Conservation (phyloP, 1,140 invertebrate species). For the Danaus melanippus region DNA sequence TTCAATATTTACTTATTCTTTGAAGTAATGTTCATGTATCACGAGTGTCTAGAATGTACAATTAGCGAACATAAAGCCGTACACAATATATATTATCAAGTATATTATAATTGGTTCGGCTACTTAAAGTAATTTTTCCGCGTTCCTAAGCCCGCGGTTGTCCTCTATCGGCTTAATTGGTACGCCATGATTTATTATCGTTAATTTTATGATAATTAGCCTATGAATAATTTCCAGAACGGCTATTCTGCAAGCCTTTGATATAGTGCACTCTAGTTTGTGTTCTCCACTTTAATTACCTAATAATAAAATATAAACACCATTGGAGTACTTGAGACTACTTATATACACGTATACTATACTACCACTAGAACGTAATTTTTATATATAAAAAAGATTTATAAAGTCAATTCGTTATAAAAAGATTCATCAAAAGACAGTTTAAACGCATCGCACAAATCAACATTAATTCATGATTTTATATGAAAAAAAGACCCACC, state of each 20-base stretch:
- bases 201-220: conserved; percentile 68
- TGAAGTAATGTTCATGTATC: too few relatives aligned
- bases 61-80: too few relatives aligned
- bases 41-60: too few relatives aligned
- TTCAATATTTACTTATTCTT: too few relatives aligned
- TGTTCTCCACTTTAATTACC: background rate
- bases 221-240: conserved; percentile 52
- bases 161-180: conserved; percentile 47
- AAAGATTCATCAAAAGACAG: too few relatives aligned
- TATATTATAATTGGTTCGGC: conserved; percentile 25
- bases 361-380: background rate
- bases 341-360: background rate
- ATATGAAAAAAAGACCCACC: too few relatives aligned
- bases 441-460: too few relatives aligned
- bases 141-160: conserved; percentile 27
- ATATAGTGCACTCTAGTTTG: conserved; percentile 13
- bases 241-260: conserved; percentile 34
- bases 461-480: too few relatives aligned
- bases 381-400: too few relatives aligned
- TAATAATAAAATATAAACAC: background rate
- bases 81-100: background rate
- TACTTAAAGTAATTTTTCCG: conserved; percentile 36
- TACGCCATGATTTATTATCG: conserved; percentile 57
- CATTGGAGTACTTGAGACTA: background rate
- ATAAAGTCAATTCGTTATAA: too few relatives aligned